These are phyloP conservation scores for Lepidochrysops patricia DNA, from an alignment of 2,888 invertebrate species.

Conservation along the genomic window DNA sequence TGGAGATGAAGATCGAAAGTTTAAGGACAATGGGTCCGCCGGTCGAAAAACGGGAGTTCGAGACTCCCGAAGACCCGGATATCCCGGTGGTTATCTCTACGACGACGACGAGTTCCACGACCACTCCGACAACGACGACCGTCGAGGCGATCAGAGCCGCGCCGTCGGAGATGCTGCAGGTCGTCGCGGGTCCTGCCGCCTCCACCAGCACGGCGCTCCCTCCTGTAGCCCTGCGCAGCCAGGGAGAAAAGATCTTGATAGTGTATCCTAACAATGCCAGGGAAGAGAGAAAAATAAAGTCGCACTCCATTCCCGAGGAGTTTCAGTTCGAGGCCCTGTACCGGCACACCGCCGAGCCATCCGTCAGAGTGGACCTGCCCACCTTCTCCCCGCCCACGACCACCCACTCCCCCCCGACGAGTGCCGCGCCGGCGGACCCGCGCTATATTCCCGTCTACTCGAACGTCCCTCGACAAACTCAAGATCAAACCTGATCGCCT, in stretches of 20 bases:
- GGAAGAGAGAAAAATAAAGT: constrained; percentile 64
- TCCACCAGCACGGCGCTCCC: constrained; percentile 61
- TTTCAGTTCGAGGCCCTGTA: constrained; percentile 68
- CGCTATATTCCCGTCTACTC: constrained; percentile 49
- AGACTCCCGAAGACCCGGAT: constrained; percentile 59
- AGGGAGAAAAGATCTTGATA: constrained; percentile 63
- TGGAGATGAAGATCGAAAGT: constrained; percentile 68
- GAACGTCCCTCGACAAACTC: constrained; percentile 27
- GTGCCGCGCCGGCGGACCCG: constrained; percentile 29
- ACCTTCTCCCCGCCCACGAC: constrained; percentile 69
- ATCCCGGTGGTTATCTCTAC: constrained; percentile 44
- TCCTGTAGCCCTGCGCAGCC: constrained; percentile 55
- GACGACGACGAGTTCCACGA: constrained; percentile 35
- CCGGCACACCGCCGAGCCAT: constrained; percentile 53
- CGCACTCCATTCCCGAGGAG: constrained; percentile 67
- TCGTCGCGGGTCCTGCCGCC: constrained; percentile 48
- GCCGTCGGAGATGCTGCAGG: constrained; percentile 53
- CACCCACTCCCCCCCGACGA: constrained; percentile 16
- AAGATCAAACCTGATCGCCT: constrained; percentile 3
- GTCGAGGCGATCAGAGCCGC: constrained; percentile 45
- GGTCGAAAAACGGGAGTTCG: constrained; percentile 51
- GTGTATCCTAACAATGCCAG: constrained; percentile 69
- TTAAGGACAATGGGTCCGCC: constrained; percentile 61
- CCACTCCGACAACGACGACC: constrained; percentile 38
- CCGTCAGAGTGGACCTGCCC: constrained; percentile 72